phyloP scores from a whole-genome alignment of 1,140 invertebrate species.

The Rhysida immarginata region DNA sequence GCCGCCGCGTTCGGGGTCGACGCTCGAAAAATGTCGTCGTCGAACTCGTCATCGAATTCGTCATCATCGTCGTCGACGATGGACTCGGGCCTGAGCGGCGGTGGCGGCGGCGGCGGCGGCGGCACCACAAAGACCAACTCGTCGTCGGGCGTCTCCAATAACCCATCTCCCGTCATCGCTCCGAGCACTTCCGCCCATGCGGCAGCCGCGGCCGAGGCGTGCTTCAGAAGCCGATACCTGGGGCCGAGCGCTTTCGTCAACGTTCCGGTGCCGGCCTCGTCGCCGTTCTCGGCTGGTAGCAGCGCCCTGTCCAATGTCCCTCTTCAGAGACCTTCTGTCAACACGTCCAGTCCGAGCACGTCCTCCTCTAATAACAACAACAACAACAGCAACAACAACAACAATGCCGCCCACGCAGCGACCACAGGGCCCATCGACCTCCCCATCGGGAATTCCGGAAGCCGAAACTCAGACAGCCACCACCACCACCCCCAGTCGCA shows the following conservation, averaged over 20 bases:
- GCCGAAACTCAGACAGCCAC: no score
- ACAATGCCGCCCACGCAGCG: background rate
- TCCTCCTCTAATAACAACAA: background rate
- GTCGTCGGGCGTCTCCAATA: no score
- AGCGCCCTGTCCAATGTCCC: background rate
- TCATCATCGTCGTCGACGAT: no score
- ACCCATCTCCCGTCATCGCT: no score
- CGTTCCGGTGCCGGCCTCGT: background rate
- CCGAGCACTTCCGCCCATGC: no score
- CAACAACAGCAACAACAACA: no score
- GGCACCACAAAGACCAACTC: no score
- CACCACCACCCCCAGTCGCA: no score
- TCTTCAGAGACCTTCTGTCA: background rate
- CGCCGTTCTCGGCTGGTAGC: background rate
- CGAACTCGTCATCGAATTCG: no score
- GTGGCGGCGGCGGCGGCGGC: no score
- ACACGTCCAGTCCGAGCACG: background rate
- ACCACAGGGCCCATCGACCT: background rate
- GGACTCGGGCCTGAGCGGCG: background rate
- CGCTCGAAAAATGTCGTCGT: background rate
- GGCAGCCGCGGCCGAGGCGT: no score
- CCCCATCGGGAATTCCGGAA: no score
- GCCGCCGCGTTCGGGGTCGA: background rate
- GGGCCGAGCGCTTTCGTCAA: background rate
- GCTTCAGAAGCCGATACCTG: background rate